Evolutionary conservation across 92 coral and sea anemone genomes (phyloP), one percentile per base, ranked within the genome.

Genomic region (Meandrina meandrites): DNA sequence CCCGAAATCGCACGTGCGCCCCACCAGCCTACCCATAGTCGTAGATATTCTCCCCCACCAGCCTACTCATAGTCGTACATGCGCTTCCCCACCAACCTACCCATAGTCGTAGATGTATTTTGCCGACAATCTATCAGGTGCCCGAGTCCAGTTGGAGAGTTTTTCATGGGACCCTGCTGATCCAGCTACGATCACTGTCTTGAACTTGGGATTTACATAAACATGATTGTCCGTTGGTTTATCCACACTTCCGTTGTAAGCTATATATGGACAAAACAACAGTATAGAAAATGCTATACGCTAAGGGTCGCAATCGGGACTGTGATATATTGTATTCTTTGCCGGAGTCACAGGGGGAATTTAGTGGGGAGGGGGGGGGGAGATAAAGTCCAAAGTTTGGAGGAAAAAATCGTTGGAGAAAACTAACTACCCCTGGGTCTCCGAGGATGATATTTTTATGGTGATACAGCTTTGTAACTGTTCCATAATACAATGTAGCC

Each of bases 181-280:
- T 42, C 98, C 98, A 40, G 96, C 98, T 18, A 94, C 98, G 51
- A 94, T 90, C 22, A 86, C 92, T 22, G 98, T 88, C 94, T 92
- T 89, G 88, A 75, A 94, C 75, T 87, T 91, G 53, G 98, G 98
- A 64, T 94, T 94, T 67, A 35, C 83, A 86, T 94, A 94, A 22
- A 92, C 92, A 70, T 94, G 89, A 56, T 85, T 53, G 80, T 92
- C 90, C 2, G 84, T 18, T 57, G 90, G 93, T 78, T 21, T 82
- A 73, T 94, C 92, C 62, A 94, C 94, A 18, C 90, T 73, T n/a
- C 77, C 91, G 66, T 86, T 64, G 88, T 94, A 94, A 42, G 92
- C 97, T 94, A 56, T 50, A 34, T n/a, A n/a, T n/a, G n/a, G 22
- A 45, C n/a, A 53, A 36, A 24, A 53, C 4, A 5, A 47, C 35